phyloP scores from a whole-genome alignment of 2,113 vertebrate genomes.

The Megalops atlanticus region DNA sequence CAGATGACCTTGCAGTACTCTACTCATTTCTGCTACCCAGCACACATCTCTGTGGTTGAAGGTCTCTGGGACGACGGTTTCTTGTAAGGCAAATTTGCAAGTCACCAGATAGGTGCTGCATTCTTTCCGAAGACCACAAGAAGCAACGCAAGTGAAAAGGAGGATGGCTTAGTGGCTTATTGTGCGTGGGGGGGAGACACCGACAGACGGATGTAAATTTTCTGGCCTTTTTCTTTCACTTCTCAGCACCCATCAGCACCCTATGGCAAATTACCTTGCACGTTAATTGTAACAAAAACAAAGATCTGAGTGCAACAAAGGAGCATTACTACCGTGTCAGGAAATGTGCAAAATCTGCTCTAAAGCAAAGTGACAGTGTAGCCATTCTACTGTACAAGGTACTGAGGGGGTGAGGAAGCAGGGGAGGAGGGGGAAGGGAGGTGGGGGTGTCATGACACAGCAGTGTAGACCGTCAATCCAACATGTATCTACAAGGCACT shows the following conservation, averaged over 20 bases:
- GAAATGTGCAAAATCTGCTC: conserved; percentile 94
- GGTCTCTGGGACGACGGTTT: not conserved
- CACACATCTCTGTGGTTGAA: not conserved
- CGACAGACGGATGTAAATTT: not conserved
- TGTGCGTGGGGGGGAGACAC: conserved; percentile 42
- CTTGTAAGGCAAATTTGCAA: conserved; percentile 68
- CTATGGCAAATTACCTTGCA: conserved; percentile 57
- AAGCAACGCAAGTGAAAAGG: conserved; percentile 40
- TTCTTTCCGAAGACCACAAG: conserved; percentile 58
- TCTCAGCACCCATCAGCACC: conserved; percentile 59
- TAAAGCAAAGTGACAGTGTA: conserved; percentile 81
- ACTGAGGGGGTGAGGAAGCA: conserved; percentile 47
- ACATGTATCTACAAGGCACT: conserved; percentile 99
- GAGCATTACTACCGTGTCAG: conserved; percentile 75
- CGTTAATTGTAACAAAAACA: conserved; percentile 62
- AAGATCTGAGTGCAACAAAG: conserved; percentile 80
- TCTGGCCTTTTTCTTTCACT: not conserved
- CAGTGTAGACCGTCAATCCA: conserved; percentile 86
- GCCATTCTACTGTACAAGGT: conserved; percentile 69
- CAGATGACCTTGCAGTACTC: not conserved
- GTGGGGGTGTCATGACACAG: conserved; percentile 56
- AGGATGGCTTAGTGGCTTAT: conserved; percentile 46
- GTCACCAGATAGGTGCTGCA: conserved; percentile 57
- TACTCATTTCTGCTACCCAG: not conserved
- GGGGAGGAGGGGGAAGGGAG: conserved; percentile 28